A percentile compares a stretch with the other conserved stretches of the same genome.
Evolutionary conservation across 2,888 invertebrate species (phyloP).

Genomic region (Toxonevra muliebris): DNA sequence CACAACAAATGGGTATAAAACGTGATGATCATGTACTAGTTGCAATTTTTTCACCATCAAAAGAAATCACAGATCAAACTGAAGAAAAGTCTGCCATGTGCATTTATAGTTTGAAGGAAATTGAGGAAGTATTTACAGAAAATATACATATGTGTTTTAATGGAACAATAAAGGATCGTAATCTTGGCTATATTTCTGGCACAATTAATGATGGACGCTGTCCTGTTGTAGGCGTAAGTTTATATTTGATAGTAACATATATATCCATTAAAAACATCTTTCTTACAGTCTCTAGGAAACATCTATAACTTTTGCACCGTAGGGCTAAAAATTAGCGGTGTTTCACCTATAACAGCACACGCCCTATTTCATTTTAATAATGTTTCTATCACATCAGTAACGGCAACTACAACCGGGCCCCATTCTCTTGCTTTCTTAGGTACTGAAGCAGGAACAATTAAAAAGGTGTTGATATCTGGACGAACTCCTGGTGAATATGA

Average conservation of each 20-base stretch:
- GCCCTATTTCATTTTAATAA: constrained; percentile 82
- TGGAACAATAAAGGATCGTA: constrained; percentile 91
- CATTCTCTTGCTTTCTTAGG: constrained; percentile 96
- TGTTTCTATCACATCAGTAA: constrained; percentile 83
- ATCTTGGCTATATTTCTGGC: constrained; percentile 90
- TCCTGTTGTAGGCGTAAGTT: constrained; percentile 80
- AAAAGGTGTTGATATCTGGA: constrained; percentile 81
- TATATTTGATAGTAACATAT: not conserved
- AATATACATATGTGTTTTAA: constrained; percentile 98
- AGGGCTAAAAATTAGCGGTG: constrained; percentile 90
- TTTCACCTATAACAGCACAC: constrained; percentile 81
- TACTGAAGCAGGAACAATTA: constrained; percentile 83
- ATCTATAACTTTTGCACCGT: constrained; percentile 93
- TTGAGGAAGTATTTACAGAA: constrained; percentile 92
- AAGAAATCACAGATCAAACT: constrained; percentile 86
- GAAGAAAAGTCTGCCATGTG: constrained; percentile 88
- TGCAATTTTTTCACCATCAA: constrained; percentile 89
- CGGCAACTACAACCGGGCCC: constrained; percentile 86
- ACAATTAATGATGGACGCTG: constrained; percentile 92
- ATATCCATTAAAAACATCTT: constrained; percentile 13
- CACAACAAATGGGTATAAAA: constrained; percentile 82
- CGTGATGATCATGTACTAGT: constrained; percentile 84
- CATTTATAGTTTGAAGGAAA: constrained; percentile 88
- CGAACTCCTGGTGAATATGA: constrained; percentile 84
- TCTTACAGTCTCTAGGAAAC: constrained; percentile 79